These are phyloP conservation scores for Chloroceryle inda DNA, from an alignment of 2,797 vertebrate genomes.

Conservation along the genomic window DNA sequence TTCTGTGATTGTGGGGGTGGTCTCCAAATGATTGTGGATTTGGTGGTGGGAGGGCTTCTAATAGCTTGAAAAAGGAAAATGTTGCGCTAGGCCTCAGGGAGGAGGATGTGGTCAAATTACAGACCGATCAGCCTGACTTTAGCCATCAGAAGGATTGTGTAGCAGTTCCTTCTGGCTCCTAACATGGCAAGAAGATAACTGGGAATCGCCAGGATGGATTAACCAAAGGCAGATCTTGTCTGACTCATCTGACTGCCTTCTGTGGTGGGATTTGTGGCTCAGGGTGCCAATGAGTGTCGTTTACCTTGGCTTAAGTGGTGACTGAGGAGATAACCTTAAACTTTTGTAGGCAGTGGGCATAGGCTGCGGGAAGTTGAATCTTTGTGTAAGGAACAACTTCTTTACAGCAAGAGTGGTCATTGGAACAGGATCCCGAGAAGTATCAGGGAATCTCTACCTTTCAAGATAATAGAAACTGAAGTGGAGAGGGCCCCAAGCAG, in stretches of 20 bases:
- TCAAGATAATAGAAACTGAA: not conserved
- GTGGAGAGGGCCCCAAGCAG: not conserved
- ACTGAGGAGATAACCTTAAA: not conserved
- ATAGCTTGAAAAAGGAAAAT: not conserved
- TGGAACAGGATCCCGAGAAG: not conserved
- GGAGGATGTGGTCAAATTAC: not conserved
- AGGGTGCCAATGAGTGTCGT: not conserved
- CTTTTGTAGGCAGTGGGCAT: not conserved
- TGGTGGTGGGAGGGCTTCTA: not conserved
- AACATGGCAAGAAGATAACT: not conserved
- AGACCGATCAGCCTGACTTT: not conserved
- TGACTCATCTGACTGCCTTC: not conserved
- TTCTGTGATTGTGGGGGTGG: not conserved
- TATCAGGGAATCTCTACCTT: not conserved
- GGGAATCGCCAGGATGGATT: not conserved
- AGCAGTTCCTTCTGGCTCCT: not conserved
- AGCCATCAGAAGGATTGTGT: not conserved
- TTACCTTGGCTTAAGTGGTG: not conserved
- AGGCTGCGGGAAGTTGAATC: not conserved
- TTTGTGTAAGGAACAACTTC: rapidly evolving
- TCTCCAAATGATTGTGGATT: not conserved
- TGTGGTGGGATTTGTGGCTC: not conserved
- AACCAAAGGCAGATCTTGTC: not conserved
- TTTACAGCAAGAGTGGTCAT: not conserved
- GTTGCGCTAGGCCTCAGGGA: not conserved